Conservation (phyloP, 2,797 vertebrate genomes). For the Pseudomugil tenellus region DNA sequence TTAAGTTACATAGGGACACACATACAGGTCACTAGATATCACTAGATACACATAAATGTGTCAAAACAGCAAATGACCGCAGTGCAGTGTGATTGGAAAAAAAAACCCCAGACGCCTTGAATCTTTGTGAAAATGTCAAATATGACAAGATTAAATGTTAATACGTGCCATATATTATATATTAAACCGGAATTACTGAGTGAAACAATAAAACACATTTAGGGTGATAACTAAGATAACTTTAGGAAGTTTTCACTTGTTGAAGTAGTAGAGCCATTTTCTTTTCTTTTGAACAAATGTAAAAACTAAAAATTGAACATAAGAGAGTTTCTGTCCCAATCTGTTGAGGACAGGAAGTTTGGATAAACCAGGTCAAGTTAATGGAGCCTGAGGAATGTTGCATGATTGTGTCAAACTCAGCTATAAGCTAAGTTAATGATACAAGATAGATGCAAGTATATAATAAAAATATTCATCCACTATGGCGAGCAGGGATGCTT, state of each 20-base stretch:
- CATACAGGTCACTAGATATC: too few relatives aligned
- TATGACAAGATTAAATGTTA: too few relatives aligned
- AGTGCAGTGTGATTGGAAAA: neutral
- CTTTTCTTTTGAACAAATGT: neutral
- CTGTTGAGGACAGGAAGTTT: slow-evolving; percentile 19
- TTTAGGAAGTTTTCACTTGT: neutral
- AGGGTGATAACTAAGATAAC: neutral
- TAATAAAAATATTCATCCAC: too few relatives aligned
- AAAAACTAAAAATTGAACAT: neutral
- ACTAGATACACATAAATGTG: neutral
- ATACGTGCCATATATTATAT: neutral
- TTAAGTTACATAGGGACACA: slow-evolving; percentile 17
- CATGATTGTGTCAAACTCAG: neutral
- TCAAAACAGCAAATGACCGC: neutral
- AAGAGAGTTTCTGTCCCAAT: slow-evolving; percentile 4
- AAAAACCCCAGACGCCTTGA: neutral
- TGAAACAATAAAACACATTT: too few relatives aligned
- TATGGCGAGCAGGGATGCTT: too few relatives aligned
- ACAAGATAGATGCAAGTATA: too few relatives aligned
- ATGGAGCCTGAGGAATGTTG: neutral
- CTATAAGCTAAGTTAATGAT: too few relatives aligned
- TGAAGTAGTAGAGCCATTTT: neutral
- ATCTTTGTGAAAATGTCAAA: too few relatives aligned
- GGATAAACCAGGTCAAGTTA: slow-evolving; percentile 7
- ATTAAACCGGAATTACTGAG: neutral